Conservation (phyloP, 1,140 invertebrate species). For the Caenorhabditis inopinata region DNA sequence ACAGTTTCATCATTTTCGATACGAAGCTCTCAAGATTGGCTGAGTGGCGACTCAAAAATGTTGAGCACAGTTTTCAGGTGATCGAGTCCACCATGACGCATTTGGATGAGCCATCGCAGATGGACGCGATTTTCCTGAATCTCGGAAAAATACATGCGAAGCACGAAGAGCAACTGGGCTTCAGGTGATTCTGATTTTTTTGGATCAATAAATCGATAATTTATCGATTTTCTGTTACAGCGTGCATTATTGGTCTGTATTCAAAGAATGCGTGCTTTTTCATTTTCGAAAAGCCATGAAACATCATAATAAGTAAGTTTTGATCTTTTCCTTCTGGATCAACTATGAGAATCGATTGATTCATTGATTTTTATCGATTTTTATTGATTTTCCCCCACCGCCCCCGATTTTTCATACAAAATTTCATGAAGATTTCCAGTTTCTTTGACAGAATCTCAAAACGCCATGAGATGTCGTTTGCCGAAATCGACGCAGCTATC, state of each 20-base stretch:
- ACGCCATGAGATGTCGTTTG: slow-evolving; percentile 7
- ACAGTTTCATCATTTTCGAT: too few relatives aligned
- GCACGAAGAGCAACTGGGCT: slow-evolving; percentile 43
- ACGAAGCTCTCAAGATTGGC: too few relatives aligned
- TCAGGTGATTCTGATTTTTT: neutral
- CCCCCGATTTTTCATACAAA: neutral
- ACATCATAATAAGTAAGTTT: slow-evolving; percentile 26
- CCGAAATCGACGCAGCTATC: slow-evolving; percentile 43
- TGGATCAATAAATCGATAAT: neutral
- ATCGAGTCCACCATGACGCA: slow-evolving; percentile 43
- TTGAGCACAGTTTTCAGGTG: neutral
- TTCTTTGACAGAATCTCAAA: neutral
- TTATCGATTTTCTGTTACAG: neutral
- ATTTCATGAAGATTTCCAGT: neutral
- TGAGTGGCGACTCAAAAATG: too few relatives aligned
- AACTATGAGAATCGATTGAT: neutral
- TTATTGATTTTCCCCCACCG: too few relatives aligned
- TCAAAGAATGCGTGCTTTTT: slow-evolving; percentile 42
- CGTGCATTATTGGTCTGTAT: slow-evolving; percentile 41
- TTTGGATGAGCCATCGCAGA: slow-evolving; percentile 20
- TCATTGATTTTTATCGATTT: neutral
- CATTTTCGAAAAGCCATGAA: slow-evolving; percentile 44
- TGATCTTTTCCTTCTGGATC: neutral
- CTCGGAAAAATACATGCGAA: slow-evolving; percentile 38
- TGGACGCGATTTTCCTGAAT: slow-evolving; percentile 38